Evolutionary conservation across 2,113 vertebrate species (phyloP), one percentile per base, ranked within the genome.

Genomic region (Okapia johnstoni): DNA sequence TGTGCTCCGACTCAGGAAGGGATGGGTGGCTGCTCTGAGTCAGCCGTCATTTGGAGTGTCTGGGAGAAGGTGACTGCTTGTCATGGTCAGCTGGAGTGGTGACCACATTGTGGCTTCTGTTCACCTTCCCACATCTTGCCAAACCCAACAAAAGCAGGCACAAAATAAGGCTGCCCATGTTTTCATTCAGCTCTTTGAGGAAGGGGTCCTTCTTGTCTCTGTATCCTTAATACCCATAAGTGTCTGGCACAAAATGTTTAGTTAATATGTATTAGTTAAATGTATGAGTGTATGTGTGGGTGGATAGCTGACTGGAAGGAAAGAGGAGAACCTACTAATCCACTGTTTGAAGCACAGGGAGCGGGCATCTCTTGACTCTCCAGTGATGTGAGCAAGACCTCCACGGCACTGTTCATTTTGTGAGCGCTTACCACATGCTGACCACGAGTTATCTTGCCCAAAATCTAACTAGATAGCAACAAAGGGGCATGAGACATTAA

Each of bases 231-330:
- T 60, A 93, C 58, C 84, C 46, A 50, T 23, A 7, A 36, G 43
- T 48, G 11, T 50, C 40, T 90, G 66, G 55, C 50, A 79, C 43
- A 96, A 81, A 94, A 70, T 61, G n/a, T 15, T 77, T 63, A 80
- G 43, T 48, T 66, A 43, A 17, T 89, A 86, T 77, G 30, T 81
- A 48, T 43, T 36, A 50, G 50, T 61, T 89, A 88, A 77, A 33
- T 58, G 19, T 60, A 14, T n/a, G 46, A 73, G n/a, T 50, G 25
- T 84, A 15, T 28, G 58, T 19, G 3, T 55, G 48, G 55, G 33
- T 84, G n/a, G 19, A 48, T 11, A 66, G n/a, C 52, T 80, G 13
- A n/a, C 55, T 43, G 60, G 19, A 60, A 52, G 46, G 33, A 54
- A 79, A 88, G 46, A 91, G n/a, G 90, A 73, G 28, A 21, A 43